Base-by-base conservation (phyloP, 1,140 invertebrate species). In the Philaenus spumarius region DNA sequence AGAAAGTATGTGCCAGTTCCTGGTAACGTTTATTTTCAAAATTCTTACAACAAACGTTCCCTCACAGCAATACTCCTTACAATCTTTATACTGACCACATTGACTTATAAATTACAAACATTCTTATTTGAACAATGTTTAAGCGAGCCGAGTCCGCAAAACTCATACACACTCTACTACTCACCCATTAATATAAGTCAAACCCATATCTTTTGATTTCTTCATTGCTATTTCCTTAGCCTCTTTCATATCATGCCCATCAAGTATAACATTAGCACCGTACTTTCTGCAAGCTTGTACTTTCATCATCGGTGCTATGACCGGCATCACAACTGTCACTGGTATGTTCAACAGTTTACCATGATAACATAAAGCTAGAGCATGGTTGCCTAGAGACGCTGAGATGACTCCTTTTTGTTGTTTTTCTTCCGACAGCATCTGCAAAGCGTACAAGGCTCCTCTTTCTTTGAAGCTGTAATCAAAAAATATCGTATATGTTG, bases 271-370 rank as follows among this genome's bases (percentile, higher is more conserved):
- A 39, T 82, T 84, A 1, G 93, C 93, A 14, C 90, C 89, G 68
- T 84, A 90, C 55, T 85, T 83, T 46, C 82, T 79, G 69, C 93
- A 97, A 50, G 86, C 84, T 62, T 90, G 81, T 42, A 97, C 86
- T 75, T 97, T 97, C 91, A 96, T 96, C 40, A 97, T 89, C 0
- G 91, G 89, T 0, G 91, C 90, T 1, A 90, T 80, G 12, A 86
- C 82, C 0, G 94, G 94, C 94, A 97, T 97, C 0, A 97, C 89
- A 1, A 97, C 94, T 0, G 91, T 95, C 0, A 93, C 86, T 0
- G 89, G 86, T 43, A 97, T 87, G 5, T 80, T 78, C 0, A 97
- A 75, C 57, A 82, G 77, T 62, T 83, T 76, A 1, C 92, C 94
- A 69, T 97, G 94, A 70, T 94, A 97, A 58, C 84, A 84, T 7